phyloP scores from a whole-genome alignment of 2,797 vertebrate genomes.

The Gobionotothen gibberifrons region DNA sequence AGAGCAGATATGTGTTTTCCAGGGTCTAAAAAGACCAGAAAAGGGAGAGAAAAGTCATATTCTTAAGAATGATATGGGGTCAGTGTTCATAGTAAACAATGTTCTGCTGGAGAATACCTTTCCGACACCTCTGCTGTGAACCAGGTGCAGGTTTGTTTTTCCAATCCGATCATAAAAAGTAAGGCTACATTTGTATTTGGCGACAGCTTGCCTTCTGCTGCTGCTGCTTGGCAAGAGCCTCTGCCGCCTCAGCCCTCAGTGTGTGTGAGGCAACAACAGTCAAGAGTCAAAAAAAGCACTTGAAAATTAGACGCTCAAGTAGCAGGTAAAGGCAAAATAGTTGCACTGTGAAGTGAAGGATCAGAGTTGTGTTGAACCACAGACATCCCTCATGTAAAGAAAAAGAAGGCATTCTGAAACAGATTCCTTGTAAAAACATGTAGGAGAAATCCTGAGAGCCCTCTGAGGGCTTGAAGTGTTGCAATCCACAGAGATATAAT shows the following conservation, averaged over 20 bases:
- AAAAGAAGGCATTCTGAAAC: slow-evolving; percentile 1
- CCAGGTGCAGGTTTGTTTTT: slow-evolving; percentile 38
- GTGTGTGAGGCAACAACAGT: slow-evolving; percentile 17
- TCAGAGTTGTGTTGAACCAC: slow-evolving; percentile 18
- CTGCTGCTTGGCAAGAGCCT: slow-evolving; percentile 13
- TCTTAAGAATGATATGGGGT: slow-evolving; percentile 11
- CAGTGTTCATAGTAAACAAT: slow-evolving; percentile 36
- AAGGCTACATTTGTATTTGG: slow-evolving; percentile 31
- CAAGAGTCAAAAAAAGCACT: neutral
- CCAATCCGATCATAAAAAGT: slow-evolving; percentile 23
- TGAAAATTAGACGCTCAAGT: slow-evolving; percentile 23
- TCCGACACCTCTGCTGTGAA: slow-evolving; percentile 12
- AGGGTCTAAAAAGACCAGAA: neutral
- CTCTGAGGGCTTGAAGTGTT: slow-evolving; percentile 8
- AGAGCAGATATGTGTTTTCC: slow-evolving; percentile 1
- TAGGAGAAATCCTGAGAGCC: slow-evolving; percentile 7
- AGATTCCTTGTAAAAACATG: slow-evolving; percentile 4
- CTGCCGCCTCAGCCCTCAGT: slow-evolving; percentile 5
- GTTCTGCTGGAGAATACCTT: slow-evolving; percentile 8
- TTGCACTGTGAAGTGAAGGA: neutral
- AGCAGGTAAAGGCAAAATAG: slow-evolving; percentile 6
- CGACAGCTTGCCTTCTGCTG: slow-evolving; percentile 15
- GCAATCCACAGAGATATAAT: slow-evolving; percentile 41
- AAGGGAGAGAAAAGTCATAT: neutral
- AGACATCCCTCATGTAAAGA: slow-evolving; percentile 3